Base-by-base conservation (phyloP, 2,113 vertebrate species). In the Orcinus orca region DNA sequence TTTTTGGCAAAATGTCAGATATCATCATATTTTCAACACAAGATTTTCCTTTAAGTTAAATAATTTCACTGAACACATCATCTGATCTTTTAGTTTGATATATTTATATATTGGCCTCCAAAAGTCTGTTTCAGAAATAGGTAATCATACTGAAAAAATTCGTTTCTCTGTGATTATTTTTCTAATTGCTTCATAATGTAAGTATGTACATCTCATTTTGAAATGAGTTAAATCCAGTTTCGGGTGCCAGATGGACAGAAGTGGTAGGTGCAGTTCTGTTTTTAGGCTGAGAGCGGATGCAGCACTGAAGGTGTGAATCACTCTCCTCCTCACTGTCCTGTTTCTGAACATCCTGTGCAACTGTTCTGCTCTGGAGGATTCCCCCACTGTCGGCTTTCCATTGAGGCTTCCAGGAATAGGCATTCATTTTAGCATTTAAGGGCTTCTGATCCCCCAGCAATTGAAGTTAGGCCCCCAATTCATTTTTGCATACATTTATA, bases 271-370 rank as follows among this genome's bases (percentile, higher is more conserved):
- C 15, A 17, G 60, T 77, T 95, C 97, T 89, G 86, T 44, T 95
- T 97, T 96, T 95, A 97, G 95, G 77, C 67, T 77, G 62, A 26
- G 36, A 97, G n/a, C 92, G 97, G 96, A 96, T 93, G 97, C 58
- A 80, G 50, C 17, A 3, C 68, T 73, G n/a, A 83, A 60, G 71
- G 62, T 97, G 86, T 92, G 96, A 96, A 38, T 88, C 53, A 2
- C 47, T 93, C 81, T 95, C 85, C 62, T 81, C 95, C 26, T 65
- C 76, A 23, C 3, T 0, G n/a, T 33, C 60, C 85, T 77, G 38
- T 17, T n/a, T 63, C 92, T 74, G 86, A 95, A 79, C 81, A 87
- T 83, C 67, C 73, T 84, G 36, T 70, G 55, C 55, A 50, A 74
- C 62, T 21, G 26, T n/a, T 95, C 86, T 65, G 31, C 81, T 60